Percentiles rank a stretch among this genome's conserved stretches.
Evolutionary conservation across 2,797 vertebrate genomes (phyloP).

Genomic region (Dendrocincla tyrannina): DNA sequence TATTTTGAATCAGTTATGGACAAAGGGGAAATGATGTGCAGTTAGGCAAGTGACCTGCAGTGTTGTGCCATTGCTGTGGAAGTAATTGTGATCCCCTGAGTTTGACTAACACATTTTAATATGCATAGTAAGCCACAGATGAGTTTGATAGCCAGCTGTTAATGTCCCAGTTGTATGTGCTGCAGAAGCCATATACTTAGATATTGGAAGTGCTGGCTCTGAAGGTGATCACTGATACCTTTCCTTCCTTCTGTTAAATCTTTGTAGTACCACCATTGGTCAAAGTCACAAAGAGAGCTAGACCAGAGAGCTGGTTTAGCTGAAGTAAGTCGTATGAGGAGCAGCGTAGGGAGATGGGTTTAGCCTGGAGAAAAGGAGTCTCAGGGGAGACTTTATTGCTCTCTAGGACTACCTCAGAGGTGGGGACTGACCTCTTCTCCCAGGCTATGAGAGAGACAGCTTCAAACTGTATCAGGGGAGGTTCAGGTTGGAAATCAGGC

Average conservation of each 20-base stretch:
- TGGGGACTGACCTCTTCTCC: background rate
- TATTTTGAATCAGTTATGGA: background rate
- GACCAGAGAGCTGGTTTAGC: background rate
- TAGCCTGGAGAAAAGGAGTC: background rate
- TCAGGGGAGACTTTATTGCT: background rate
- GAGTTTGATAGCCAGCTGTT: background rate
- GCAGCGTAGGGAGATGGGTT: background rate
- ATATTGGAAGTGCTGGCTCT: background rate
- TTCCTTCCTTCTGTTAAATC: background rate
- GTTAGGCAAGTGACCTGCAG: background rate
- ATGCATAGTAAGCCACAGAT: background rate
- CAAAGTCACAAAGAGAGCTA: background rate
- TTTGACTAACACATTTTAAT: background rate
- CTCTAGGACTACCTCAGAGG: background rate
- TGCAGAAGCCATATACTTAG: background rate
- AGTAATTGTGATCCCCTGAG: background rate
- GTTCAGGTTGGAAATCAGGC: background rate
- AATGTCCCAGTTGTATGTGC: background rate
- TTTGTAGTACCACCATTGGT: background rate
- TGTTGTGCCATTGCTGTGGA: background rate
- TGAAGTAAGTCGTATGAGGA: background rate
- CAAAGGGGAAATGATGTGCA: background rate
- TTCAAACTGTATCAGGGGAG: background rate
- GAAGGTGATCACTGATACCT: background rate
- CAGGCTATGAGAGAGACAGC: background rate